Evolutionary conservation across 2,113 vertebrate species (phyloP), one percentile per base, ranked within the genome.

Genomic region (Oryctolagus cuniculus): DNA sequence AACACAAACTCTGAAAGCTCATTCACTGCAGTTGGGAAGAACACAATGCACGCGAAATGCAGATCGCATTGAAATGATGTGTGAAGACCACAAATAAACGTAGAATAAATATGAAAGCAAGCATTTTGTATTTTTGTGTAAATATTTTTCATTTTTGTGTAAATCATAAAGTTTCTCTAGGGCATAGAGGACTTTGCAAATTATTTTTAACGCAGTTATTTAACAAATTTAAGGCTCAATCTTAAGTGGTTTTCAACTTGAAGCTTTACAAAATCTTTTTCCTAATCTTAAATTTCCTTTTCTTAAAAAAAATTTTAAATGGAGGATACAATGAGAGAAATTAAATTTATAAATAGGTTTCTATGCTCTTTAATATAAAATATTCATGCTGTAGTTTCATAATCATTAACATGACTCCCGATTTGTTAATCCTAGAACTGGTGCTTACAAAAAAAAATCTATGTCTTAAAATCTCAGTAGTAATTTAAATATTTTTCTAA

Each of bases 241-340:
- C 87, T 87, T 64, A 82, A 85, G 21, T 90, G 25, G 13, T 16
- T 87, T 94, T 94, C 89, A 91, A 70, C 81, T 91, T 64, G 29
- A 93, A 97, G 84, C 36, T 94, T 95, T 51, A 58, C 27, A 63
- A n/a, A 94, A 55, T 93, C 36, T 61, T 89, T 95, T 87, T 61
- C 15, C 51, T 79, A 88, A 66, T 17, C 1, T 78, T 89, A 80
- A 93, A 61, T 25, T 63, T 84, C 49, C 15, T 63, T 53, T 87
- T 82, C 70, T 82, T 80, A 34, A 74, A 58, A 49, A 77, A 49
- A 77, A 75, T 80, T 84, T 90, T 53, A 94, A 79, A 86, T 58
- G 92, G 3, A 93, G 5, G 6, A 31, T 11, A 74, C 15, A 74
- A 16, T 73, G 22, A 86, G 80, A 85, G 55, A 90, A 96, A 91